Base-by-base conservation (phyloP, 2,113 vertebrate species). In the Gallinago paraguaiae region DNA sequence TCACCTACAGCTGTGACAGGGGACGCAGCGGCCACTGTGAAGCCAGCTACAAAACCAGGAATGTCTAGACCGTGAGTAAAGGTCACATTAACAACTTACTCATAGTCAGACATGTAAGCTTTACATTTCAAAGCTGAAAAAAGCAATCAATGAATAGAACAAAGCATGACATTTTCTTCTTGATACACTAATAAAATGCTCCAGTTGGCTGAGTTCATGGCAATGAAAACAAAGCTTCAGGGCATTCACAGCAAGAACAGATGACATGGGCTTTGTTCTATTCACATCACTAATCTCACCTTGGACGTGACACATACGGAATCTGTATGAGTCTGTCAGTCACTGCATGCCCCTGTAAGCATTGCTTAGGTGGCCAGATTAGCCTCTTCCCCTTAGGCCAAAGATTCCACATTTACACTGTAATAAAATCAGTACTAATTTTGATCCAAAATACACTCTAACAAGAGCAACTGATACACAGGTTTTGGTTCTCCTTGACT, bases 231-330 rank as follows among this genome's bases (percentile, higher is more conserved):
- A 92, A 84, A 95, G 96, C 96, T 88, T 54, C 37, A 33, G 93
- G 95, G 78, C 95, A 97, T 28, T 64, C 86, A 69, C 28, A 92
- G 83, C 72, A 65, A 12, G 81, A 69, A 86, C 86, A 96, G 82
- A 93, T 79, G 86, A 95, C 95, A 59, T 1, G 20, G 92, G 37
- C 93, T 95, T 86, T 93, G 88, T 79, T 93, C 91, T 87, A 39
- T 75, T 93, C 91, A 89, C 84, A 93, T 70, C 37, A 57, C 63
- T 90, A 94, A 94, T 94, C 88, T 95, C 93, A 95, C 92, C 93
- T 94, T 90, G 86, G 83, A 81, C 0, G 5, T 20, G 74, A 78
- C 86, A 94, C 48, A 53, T 10, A 37, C n/a, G n/a, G 82, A 76
- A 86, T 78, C 76, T n/a, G 35, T 90, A 59, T 0, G 0, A 82